Evolutionary conservation across 2,113 vertebrate genomes (phyloP), one percentile per base, ranked within the genome.

Genomic region (Myotis yumanensis): DNA sequence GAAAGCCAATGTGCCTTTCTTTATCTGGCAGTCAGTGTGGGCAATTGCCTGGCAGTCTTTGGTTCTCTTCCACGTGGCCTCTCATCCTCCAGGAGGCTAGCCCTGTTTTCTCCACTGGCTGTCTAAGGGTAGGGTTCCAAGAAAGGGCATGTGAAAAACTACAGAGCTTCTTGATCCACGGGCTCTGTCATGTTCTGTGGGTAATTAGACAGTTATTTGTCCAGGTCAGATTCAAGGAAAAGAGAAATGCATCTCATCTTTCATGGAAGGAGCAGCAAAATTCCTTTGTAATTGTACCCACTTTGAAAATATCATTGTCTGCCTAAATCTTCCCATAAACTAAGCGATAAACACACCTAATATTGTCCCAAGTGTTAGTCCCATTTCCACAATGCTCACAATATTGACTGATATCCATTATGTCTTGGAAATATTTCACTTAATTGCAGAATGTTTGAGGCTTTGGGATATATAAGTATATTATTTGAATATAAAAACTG

Each of bases 11-110:
- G 1, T 1, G 2, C 1, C 3, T 76, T 59, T 57, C 8, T 46
- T 3, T 3, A 7, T 12, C 30, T 46, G 16, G 9, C 18, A 11
- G 16, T 66, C 3, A 5, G 0, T 35, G 18, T 2, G 15, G 12
- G 2, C 2, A 59, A 0, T 17, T 28, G 15, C 9, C 1, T 48
- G 30, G 2, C 0, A 5, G 32, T 57, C 28, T 72, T 20, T 4
- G 6, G 7, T 40, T 77, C 5, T 59, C 15, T 62, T 40, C 16
- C 16, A 0, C 0, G 0, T 7, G 7, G 1, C 14, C 18, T 37
- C 43, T 46, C 1, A 9, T 37, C 28, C 14, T 76, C 15, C 28
- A 28, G 22, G 1, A 92, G 14, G 2, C 14, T 7, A 54, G 23
- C 8, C 54, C 40, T 25, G 22, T 85, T 88, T 76, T 48, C 18